phyloP scores from a whole-genome alignment of 1,140 invertebrate species.

The Rhyzopertha dominica region DNA sequence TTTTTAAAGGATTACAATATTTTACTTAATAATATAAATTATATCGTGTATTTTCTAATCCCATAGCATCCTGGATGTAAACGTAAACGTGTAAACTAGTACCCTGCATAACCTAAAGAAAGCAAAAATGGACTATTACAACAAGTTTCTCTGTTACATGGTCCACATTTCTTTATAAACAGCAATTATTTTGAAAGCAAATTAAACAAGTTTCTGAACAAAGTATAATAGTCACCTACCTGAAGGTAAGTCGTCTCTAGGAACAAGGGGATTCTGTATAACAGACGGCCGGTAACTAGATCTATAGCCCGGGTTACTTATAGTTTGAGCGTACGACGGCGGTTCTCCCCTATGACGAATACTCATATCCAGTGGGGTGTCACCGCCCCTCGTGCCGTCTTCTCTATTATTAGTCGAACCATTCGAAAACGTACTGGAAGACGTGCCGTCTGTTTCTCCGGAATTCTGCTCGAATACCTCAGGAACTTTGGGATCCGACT shows the following conservation, averaged over 20 bases:
- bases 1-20: too few relatives aligned
- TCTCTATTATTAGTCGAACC: constrained; percentile 3
- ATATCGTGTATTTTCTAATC: too few relatives aligned
- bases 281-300: constrained; percentile 42
- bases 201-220: too few relatives aligned
- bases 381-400: constrained; percentile 27
- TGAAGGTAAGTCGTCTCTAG: constrained; percentile 38
- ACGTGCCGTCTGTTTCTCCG: constrained; percentile 44
- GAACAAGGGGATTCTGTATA: constrained; percentile 31
- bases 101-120: too few relatives aligned
- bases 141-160: too few relatives aligned
- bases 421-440: constrained; percentile 26
- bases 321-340: constrained; percentile 51
- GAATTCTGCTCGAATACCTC: constrained; percentile 26
- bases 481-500: constrained; percentile 40
- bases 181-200: too few relatives aligned
- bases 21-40: too few relatives aligned
- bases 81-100: too few relatives aligned
- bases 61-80: too few relatives aligned
- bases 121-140: too few relatives aligned
- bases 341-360: constrained; percentile 50
- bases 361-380: constrained; percentile 53
- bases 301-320: constrained; percentile 49
- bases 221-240: too few relatives aligned
- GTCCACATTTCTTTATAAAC: too few relatives aligned